These are phyloP conservation scores for Glareola pratincola DNA, from an alignment of 2,113 vertebrate genomes.

Conservation along the genomic window DNA sequence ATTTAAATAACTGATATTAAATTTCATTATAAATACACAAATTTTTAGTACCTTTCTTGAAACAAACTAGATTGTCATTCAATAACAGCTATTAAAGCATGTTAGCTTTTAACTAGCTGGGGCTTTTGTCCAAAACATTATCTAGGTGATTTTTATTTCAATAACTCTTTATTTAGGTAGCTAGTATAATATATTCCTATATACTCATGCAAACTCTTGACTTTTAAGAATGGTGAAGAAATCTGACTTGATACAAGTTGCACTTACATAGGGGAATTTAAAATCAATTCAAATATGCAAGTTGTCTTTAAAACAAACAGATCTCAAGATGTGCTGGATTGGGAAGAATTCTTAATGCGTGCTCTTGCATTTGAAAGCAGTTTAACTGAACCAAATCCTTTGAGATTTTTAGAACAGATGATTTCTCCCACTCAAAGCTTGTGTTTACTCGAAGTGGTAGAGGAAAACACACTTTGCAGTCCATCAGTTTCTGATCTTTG, in stretches of 20 bases:
- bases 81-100: not conserved
- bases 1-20: not conserved
- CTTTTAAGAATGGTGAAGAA: not conserved
- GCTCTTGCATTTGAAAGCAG: not conserved
- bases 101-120: not conserved
- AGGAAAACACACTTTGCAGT: not conserved
- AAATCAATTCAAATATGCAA: not conserved
- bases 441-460: not conserved
- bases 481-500: not conserved
- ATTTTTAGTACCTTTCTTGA: not conserved
- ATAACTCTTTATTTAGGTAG: not conserved
- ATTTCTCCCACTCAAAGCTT: not conserved
- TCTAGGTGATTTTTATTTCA: not conserved
- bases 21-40: not conserved
- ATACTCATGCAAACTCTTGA: not conserved
- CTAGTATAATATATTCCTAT: not conserved
- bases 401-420: not conserved
- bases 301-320: not conserved
- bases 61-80: not conserved
- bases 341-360: not conserved
- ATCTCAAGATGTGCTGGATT: not conserved
- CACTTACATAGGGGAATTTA: not conserved
- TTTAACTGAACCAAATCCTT: not conserved
- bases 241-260: not conserved
- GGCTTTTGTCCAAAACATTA: not conserved